phyloP scores from a whole-genome alignment of 2,888 invertebrate genomes.

The Elmis aenea region DNA sequence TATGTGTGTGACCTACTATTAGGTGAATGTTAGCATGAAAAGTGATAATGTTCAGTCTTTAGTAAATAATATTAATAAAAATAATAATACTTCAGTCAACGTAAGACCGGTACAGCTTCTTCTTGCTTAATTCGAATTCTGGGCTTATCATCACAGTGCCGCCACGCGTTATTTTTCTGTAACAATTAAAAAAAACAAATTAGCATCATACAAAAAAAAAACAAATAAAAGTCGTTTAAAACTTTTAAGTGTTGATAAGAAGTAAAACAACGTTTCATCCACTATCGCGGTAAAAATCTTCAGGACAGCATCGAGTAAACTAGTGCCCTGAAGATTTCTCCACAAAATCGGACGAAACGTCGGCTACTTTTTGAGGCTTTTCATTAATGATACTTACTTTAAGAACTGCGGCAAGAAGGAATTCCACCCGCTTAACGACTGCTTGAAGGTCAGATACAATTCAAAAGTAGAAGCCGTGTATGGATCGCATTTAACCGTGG shows the following conservation, averaged over 20 bases:
- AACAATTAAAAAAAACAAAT: too few species aligned
- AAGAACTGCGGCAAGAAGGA: slow-evolving; percentile 81
- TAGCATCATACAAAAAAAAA: too few species aligned
- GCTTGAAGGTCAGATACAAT: slow-evolving; percentile 79
- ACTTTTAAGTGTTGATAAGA: too few species aligned
- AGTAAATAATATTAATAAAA: slow-evolving; percentile 14
- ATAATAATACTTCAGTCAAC: slow-evolving; percentile 16
- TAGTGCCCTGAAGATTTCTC: too few species aligned
- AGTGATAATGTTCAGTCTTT: slow-evolving; percentile 23
- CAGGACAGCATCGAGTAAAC: too few species aligned
- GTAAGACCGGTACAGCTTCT: slow-evolving; percentile 75
- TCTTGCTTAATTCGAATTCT: slow-evolving; percentile 79
- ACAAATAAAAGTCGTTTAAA: too few species aligned
- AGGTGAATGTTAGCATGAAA: too few species aligned
- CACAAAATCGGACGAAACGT: too few species aligned
- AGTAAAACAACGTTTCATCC: too few species aligned
- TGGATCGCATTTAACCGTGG: slow-evolving; percentile 79
- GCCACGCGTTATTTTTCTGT: slow-evolving; percentile 72
- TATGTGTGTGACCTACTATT: too few species aligned
- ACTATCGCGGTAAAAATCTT: too few species aligned
- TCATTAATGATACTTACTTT: slow-evolving; percentile 59
- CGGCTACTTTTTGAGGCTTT: too few species aligned
- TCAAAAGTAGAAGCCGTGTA: slow-evolving; percentile 85
- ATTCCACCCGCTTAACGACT: slow-evolving; percentile 81
- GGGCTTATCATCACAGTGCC: slow-evolving; percentile 81